Evolutionary conservation across 2,113 vertebrate species (phyloP).

Genomic region (Entomyzon cyanotis): DNA sequence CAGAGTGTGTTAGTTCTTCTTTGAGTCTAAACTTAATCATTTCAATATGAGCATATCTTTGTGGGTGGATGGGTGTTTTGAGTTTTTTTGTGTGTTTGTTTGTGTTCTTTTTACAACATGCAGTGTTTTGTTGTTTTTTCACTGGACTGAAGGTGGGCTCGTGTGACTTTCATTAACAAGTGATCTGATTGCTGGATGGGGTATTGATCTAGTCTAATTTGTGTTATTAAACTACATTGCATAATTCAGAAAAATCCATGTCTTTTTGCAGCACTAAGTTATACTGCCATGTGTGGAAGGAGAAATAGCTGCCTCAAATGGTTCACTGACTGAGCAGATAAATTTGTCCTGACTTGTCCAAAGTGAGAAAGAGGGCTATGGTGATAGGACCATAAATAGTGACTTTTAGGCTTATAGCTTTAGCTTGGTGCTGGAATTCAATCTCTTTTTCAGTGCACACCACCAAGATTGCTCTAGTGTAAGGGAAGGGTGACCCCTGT

Average conservation of each 20-base stretch:
- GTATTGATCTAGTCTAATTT: not conserved
- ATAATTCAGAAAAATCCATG: not conserved
- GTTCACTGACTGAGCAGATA: not conserved
- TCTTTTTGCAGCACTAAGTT: not conserved
- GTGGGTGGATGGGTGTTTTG: not conserved
- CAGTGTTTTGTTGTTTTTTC: not conserved
- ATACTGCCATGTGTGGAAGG: not conserved
- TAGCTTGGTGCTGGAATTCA: not conserved
- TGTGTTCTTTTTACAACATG: not conserved
- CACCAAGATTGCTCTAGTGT: not conserved
- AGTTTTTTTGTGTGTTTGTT: fast-evolving
- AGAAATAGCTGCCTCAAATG: not conserved
- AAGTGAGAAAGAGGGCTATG: not conserved
- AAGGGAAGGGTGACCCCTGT: not conserved
- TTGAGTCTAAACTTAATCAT: not conserved
- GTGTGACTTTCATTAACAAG: not conserved
- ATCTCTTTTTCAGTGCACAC: not conserved
- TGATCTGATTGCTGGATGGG: not conserved
- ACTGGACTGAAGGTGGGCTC: not conserved
- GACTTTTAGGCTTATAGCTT: not conserved
- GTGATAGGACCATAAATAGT: not conserved
- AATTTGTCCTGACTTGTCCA: not conserved
- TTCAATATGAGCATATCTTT: not conserved
- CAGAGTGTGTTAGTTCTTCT: not conserved
- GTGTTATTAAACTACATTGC: not conserved